Conservation (phyloP, 2,888 invertebrate genomes). For the Fragum sueziense region DNA sequence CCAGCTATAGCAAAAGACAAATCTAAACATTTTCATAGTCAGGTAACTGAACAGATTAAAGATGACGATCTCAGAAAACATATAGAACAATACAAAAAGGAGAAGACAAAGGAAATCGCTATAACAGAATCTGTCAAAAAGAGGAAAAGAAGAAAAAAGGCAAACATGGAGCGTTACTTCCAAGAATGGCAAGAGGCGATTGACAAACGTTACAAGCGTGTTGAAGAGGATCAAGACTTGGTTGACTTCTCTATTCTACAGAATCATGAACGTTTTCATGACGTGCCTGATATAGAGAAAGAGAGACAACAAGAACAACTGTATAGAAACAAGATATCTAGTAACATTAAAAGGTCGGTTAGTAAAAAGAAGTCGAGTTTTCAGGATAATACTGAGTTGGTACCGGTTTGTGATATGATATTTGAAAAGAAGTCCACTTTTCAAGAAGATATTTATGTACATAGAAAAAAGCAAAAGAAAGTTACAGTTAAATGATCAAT, state of each 20-base stretch:
- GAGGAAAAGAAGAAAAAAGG: constrained; percentile 26
- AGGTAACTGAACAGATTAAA: neutral
- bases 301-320: constrained; percentile 20
- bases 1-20: constrained; percentile 40
- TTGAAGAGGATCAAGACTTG: neutral
- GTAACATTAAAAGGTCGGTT: constrained; percentile 33
- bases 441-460: neutral
- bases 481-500: too few species aligned
- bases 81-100: neutral
- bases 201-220: neutral
- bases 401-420: constrained; percentile 9
- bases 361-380: constrained; percentile 13
- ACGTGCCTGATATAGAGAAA: neutral
- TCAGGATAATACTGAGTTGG: neutral
- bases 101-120: neutral
- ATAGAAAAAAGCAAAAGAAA: constrained; percentile 6
- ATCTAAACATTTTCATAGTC: neutral
- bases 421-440: constrained; percentile 18
- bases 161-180: constrained; percentile 16
- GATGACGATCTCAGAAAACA: constrained; percentile 14
- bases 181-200: constrained; percentile 20
- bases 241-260: constrained; percentile 9
- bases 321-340: constrained; percentile 27
- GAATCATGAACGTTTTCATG: constrained; percentile 20
- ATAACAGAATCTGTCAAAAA: neutral